Evolutionary conservation across 2,888 invertebrate genomes (phyloP).

Genomic region (Lissonota sp.): DNA sequence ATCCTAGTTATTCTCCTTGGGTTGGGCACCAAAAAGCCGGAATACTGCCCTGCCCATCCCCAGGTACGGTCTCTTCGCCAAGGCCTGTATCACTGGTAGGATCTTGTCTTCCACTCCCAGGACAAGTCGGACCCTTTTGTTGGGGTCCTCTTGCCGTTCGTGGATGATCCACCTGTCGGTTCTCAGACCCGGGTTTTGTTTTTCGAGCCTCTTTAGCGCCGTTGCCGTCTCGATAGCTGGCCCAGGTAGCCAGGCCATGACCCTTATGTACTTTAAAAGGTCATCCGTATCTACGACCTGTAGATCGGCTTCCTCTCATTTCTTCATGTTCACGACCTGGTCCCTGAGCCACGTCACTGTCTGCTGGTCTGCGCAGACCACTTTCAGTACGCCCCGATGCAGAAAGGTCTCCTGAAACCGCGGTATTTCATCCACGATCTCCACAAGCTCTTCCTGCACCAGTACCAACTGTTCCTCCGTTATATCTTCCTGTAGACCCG

Average conservation of each 20-base stretch:
- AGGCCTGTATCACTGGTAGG: constrained; percentile 10
- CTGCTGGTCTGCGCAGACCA: neutral
- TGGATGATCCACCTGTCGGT: neutral
- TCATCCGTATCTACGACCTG: too few species aligned
- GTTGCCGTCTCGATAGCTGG: neutral
- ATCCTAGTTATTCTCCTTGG: neutral
- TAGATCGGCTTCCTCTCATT: too few species aligned
- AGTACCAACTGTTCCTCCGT: neutral
- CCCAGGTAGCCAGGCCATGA: neutral
- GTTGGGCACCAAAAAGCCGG: constrained; percentile 9
- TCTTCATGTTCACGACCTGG: too few species aligned
- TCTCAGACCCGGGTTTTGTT: constrained; percentile 3
- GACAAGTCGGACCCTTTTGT: neutral
- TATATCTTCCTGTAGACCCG: neutral
- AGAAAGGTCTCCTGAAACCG: too few species aligned
- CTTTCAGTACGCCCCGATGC: constrained; percentile 7
- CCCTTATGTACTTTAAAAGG: too few species aligned
- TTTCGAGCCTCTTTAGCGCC: constrained; percentile 34
- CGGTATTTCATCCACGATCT: too few species aligned
- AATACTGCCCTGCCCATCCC: constrained; percentile 27
- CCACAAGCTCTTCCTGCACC: too few species aligned
- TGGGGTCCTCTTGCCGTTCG: constrained; percentile 17
- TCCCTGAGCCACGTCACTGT: too few species aligned
- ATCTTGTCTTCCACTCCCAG: constrained; percentile 15
- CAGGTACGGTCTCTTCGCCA: constrained; percentile 19